phyloP scores from a whole-genome alignment of 1,140 invertebrate species.

The Brachionus calyciflorus region DNA sequence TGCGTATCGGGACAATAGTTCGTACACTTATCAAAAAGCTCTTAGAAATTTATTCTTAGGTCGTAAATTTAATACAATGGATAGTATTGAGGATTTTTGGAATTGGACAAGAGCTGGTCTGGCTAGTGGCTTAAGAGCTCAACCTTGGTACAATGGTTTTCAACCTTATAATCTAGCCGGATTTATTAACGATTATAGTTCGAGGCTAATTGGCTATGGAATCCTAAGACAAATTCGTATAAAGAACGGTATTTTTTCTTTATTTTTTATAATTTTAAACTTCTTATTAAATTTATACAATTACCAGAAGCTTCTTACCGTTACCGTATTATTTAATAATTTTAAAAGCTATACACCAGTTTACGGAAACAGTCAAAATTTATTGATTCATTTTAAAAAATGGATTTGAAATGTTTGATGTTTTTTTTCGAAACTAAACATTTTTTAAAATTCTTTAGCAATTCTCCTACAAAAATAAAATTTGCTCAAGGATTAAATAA shows the following conservation, averaged over 20 bases:
- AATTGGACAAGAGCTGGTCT: background rate
- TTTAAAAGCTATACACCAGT: no score
- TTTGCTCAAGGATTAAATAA: no score
- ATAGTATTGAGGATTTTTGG: background rate
- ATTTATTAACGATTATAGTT: slow-evolving; percentile 63
- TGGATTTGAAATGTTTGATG: no score
- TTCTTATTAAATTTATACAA: background rate
- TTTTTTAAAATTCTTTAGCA: no score
- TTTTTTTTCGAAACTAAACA: no score
- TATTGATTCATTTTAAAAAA: no score
- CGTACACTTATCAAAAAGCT: slow-evolving; percentile 10
- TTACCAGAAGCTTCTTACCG: no score
- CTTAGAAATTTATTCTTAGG: slow-evolving; percentile 8
- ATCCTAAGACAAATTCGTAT: slow-evolving; percentile 63
- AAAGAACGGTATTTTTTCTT: background rate
- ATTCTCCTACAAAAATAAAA: no score
- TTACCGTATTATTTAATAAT: no score
- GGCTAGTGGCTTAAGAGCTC: slow-evolving; percentile 56
- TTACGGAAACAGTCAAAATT: no score
- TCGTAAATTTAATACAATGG: background rate
- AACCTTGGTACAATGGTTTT: slow-evolving; percentile 63
- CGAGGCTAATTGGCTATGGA: slow-evolving; percentile 65
- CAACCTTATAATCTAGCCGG: slow-evolving; percentile 63
- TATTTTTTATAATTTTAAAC: background rate
- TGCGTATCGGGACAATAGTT: background rate